phyloP scores from a whole-genome alignment of 2,113 vertebrate genomes.

The Pardalotus punctatus region DNA sequence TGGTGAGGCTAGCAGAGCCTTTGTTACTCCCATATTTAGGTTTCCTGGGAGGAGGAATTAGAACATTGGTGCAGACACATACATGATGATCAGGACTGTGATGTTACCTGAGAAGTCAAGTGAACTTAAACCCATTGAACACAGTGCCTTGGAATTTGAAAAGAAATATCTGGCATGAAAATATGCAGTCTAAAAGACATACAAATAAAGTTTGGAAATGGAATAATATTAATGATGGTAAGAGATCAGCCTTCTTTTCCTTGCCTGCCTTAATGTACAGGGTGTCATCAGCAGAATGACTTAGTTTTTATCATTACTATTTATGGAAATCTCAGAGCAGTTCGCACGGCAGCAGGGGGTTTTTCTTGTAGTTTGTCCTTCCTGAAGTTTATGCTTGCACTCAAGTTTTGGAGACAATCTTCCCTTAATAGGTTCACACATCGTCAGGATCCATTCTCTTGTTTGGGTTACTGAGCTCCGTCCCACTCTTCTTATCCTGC shows the following conservation, averaged over 20 bases:
- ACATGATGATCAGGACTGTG: neutral
- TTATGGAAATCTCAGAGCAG: neutral
- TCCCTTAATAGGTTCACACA: neutral
- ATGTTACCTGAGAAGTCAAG: neutral
- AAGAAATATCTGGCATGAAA: neutral
- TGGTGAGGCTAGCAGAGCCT: neutral
- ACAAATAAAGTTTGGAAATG: neutral
- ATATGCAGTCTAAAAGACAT: neutral
- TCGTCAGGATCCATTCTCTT: neutral
- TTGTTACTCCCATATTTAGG: neutral
- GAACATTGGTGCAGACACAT: neutral
- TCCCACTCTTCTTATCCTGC: neutral
- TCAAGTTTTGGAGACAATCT: neutral
- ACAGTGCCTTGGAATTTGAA: neutral
- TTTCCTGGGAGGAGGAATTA: neutral
- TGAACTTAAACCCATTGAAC: neutral
- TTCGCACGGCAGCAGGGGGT: neutral
- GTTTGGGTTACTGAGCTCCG: neutral
- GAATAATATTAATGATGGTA: neutral
- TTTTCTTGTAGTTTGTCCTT: neutral
- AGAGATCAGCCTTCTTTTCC: neutral
- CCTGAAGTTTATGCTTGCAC: neutral
- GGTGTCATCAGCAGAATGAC: neutral
- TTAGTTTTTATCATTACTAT: neutral
- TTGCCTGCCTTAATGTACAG: neutral